Percentiles rank a stretch among this genome's conserved stretches.
Evolutionary conservation across 2,113 vertebrate species (phyloP).

Genomic region (Pachyramphus minor): DNA sequence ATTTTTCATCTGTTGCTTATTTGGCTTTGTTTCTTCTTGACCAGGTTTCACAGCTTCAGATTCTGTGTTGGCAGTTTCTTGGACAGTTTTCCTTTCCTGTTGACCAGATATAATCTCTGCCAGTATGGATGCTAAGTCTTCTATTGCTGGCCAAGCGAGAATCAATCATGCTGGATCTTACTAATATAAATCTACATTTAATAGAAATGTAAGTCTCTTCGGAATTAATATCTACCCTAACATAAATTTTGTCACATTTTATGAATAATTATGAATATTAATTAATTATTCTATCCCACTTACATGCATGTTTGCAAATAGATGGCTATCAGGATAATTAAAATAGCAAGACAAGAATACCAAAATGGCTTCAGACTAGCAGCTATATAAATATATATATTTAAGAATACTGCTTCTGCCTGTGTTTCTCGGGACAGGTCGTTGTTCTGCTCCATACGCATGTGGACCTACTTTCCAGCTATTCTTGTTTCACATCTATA

Average conservation of each 20-base stretch:
- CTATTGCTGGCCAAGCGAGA: constrained; percentile 32
- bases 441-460: neutral
- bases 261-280: neutral
- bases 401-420: neutral
- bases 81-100: constrained; percentile 52
- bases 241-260: constrained; percentile 18
- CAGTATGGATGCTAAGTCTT: constrained; percentile 41
- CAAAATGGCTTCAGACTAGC: constrained; percentile 39
- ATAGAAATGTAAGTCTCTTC: neutral
- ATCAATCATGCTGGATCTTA: constrained; percentile 23
- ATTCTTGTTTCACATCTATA: constrained; percentile 9
- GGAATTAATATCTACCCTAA: neutral
- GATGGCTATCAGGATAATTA: neutral
- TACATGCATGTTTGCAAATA: constrained; percentile 10
- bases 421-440: neutral
- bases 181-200: neutral
- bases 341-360: neutral
- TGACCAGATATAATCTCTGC: constrained; percentile 61
- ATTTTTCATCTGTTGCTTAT: constrained; percentile 64
- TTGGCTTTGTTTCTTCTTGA: constrained; percentile 63
- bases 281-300: neutral
- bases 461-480: constrained; percentile 39
- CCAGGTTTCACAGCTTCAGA: constrained; percentile 58
- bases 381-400: neutral
- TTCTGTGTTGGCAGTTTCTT: constrained; percentile 63